Percentiles rank a stretch among this genome's conserved stretches.
Conservation (phyloP, 2,888 invertebrate species). For the Hipparchia sbordonii region DNA sequence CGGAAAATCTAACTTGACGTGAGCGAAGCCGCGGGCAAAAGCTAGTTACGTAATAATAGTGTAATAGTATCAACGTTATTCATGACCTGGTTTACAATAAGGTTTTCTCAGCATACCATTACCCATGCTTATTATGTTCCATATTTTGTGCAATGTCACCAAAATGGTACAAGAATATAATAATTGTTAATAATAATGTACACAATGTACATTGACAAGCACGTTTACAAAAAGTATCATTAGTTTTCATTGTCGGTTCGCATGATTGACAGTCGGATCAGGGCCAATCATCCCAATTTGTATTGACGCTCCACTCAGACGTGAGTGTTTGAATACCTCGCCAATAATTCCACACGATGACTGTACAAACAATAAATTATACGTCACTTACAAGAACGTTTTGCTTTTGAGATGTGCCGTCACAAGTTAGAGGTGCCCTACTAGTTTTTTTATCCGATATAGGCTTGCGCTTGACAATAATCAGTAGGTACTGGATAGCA, state of each 20-base stretch:
- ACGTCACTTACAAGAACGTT: constrained; percentile 33
- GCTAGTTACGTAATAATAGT: too few species aligned
- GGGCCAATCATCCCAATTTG: constrained; percentile 68
- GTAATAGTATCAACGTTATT: too few species aligned
- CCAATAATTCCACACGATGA: constrained; percentile 50
- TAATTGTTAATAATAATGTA: constrained; percentile 34
- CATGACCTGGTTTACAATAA: too few species aligned
- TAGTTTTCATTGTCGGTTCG: constrained; percentile 54
- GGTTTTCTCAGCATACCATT: too few species aligned
- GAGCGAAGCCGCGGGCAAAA: too few species aligned
- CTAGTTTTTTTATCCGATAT: background rate
- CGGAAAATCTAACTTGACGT: too few species aligned
- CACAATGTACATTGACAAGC: constrained; percentile 38
- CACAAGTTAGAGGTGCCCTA: background rate
- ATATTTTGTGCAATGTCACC: constrained; percentile 17
- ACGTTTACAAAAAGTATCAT: constrained; percentile 49
- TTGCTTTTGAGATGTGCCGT: constrained; percentile 16
- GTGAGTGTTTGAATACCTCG: constrained; percentile 54
- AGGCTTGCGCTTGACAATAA: too few species aligned
- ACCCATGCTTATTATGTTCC: background rate
- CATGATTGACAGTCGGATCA: constrained; percentile 56
- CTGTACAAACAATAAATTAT: constrained; percentile 48
- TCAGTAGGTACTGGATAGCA: too few species aligned
- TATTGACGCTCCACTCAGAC: constrained; percentile 55
- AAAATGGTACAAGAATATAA: constrained; percentile 27